Evolutionary conservation across 1,140 invertebrate species (phyloP).

Genomic region (Fopius arisanus): DNA sequence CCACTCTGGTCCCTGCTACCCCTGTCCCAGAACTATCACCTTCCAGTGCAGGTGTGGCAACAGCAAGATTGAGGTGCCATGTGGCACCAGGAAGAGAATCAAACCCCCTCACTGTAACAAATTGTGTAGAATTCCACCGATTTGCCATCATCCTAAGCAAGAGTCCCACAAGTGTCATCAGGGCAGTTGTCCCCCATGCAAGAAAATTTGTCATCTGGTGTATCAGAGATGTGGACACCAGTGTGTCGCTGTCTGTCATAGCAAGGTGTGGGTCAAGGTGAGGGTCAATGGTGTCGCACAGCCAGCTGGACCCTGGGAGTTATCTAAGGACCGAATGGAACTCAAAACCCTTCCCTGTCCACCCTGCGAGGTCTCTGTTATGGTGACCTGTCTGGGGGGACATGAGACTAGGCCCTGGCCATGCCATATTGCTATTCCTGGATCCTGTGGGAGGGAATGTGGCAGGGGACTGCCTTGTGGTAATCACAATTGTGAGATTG

Average conservation of each 20-base stretch:
- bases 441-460: slow-evolving; percentile 79
- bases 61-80: slow-evolving; percentile 83
- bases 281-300: slow-evolving; percentile 65
- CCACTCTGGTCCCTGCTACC: slow-evolving; percentile 90
- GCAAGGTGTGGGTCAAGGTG: slow-evolving; percentile 75
- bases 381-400: slow-evolving; percentile 80
- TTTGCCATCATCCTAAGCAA: slow-evolving; percentile 79
- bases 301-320: slow-evolving; percentile 81
- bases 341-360: slow-evolving; percentile 75
- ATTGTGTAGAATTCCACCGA: slow-evolving; percentile 76
- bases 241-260: slow-evolving; percentile 82
- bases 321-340: slow-evolving; percentile 71
- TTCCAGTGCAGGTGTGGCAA: slow-evolving; percentile 85
- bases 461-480: slow-evolving; percentile 74
- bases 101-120: slow-evolving; percentile 81
- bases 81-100: slow-evolving; percentile 80
- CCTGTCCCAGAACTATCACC: slow-evolving; percentile 80
- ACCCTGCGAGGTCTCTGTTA: slow-evolving; percentile 74
- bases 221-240: slow-evolving; percentile 76
- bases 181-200: slow-evolving; percentile 85
- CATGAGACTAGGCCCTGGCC: slow-evolving; percentile 82
- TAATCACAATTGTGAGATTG: slow-evolving; percentile 79
- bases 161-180: slow-evolving; percentile 87
- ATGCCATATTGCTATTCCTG: slow-evolving; percentile 75
- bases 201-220: slow-evolving; percentile 73